Evolutionary conservation across 1,140 invertebrate species (phyloP).

Genomic region (Apis dorsata): DNA sequence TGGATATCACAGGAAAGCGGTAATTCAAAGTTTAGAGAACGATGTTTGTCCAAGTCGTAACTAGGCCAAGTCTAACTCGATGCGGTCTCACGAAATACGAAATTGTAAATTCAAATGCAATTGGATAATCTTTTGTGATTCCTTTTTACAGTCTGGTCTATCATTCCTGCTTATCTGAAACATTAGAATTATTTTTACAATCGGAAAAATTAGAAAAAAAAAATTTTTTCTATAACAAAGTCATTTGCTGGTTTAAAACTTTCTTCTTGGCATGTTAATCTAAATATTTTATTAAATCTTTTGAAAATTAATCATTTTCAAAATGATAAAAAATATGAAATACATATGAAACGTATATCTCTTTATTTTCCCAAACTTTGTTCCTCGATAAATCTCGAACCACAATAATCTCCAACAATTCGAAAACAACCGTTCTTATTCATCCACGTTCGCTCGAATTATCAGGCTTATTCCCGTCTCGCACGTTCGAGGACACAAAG

Average conservation of each 20-base stretch:
- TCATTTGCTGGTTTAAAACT: too few species aligned
- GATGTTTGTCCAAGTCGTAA: slow-evolving; percentile 31
- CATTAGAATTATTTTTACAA: not conserved
- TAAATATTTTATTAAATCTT: not conserved
- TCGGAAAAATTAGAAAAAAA: too few species aligned
- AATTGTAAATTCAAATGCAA: slow-evolving; percentile 35
- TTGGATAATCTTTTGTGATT: slow-evolving; percentile 17
- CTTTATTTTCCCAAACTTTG: not conserved
- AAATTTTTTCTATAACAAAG: too few species aligned
- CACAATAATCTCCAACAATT: not conserved
- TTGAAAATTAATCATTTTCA: not conserved
- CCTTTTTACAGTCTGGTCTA: not conserved
- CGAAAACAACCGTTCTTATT: slow-evolving; percentile 17
- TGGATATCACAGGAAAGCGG: not conserved
- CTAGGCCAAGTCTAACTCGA: slow-evolving; percentile 31
- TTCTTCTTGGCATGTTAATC: too few species aligned
- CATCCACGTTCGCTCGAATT: slow-evolving; percentile 2
- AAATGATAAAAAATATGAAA: not conserved
- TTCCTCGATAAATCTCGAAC: not conserved
- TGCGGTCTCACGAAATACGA: slow-evolving; percentile 25
- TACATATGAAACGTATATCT: not conserved
- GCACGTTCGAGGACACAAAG: not conserved
- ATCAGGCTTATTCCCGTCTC: not conserved
- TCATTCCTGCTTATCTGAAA: not conserved
- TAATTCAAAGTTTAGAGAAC: slow-evolving; percentile 22